These are phyloP conservation scores for Drosophila burlai DNA, from an alignment of 1,140 invertebrate species.

Conservation along the genomic window DNA sequence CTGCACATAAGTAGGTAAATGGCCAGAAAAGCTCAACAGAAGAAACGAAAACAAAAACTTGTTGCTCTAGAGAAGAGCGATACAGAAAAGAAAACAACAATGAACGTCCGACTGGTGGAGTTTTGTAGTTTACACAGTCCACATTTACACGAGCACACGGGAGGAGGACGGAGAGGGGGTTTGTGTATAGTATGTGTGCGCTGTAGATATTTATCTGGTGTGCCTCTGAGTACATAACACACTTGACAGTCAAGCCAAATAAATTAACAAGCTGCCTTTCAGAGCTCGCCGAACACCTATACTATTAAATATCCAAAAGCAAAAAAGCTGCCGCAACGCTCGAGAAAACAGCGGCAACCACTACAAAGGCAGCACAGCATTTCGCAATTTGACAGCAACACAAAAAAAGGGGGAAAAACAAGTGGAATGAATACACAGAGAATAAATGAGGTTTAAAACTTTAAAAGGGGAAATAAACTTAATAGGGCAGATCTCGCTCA, in stretches of 20 bases:
- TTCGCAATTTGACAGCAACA: conserved; percentile 58
- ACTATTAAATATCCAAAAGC: conserved; percentile 20
- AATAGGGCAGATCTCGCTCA: neutral
- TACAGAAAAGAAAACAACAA: conserved; percentile 49
- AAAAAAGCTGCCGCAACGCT: conserved; percentile 55
- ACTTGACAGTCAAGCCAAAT: conserved; percentile 68
- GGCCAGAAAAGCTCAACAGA: conserved; percentile 26
- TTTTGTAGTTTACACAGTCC: conserved; percentile 48
- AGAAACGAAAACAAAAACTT: conserved; percentile 55
- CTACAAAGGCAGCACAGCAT: conserved; percentile 39
- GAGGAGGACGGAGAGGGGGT: neutral
- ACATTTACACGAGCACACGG: conserved; percentile 48
- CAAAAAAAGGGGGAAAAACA: conserved; percentile 51
- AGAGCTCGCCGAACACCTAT: conserved; percentile 53
- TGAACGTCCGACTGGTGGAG: conserved; percentile 51
- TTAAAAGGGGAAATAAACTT: neutral
- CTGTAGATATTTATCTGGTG: conserved; percentile 24
- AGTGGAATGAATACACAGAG: conserved; percentile 8
- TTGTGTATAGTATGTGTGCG: neutral
- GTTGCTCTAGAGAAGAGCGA: conserved; percentile 50
- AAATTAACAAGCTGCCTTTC: conserved; percentile 75
- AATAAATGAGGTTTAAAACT: neutral
- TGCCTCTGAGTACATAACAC: conserved; percentile 51
- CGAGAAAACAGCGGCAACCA: conserved; percentile 56
- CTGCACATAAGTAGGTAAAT: conserved; percentile 31